These are phyloP conservation scores for Xenopus petersii DNA, from an alignment of 2,797 vertebrate genomes.

Conservation along the genomic window DNA sequence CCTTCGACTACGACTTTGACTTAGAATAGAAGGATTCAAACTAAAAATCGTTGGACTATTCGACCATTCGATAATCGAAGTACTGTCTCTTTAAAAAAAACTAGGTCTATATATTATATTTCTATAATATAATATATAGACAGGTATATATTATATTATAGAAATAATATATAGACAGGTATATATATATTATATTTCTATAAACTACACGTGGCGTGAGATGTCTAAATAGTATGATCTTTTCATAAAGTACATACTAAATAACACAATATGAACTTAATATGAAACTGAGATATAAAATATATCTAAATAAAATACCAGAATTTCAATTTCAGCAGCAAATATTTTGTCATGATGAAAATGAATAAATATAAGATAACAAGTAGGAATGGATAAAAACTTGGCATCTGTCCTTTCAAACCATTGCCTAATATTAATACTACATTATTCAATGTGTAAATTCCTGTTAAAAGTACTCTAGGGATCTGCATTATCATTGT, in stretches of 20 bases:
- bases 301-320: conserved; percentile 32
- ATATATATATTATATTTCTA: too few relatives aligned
- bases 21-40: too few relatives aligned
- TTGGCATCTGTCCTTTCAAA: conserved; percentile 14
- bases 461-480: neutral
- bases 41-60: too few relatives aligned
- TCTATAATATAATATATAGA: too few relatives aligned
- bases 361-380: conserved; percentile 31
- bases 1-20: too few relatives aligned
- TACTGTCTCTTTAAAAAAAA: too few relatives aligned
- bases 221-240: too few relatives aligned
- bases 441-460: conserved; percentile 12
- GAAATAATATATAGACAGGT: too few relatives aligned
- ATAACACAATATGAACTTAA: conserved; percentile 27
- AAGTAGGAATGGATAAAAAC: conserved; percentile 20
- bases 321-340: conserved; percentile 34
- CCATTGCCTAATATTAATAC: conserved; percentile 1
- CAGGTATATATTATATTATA: too few relatives aligned
- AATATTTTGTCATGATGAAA: conserved; percentile 32
- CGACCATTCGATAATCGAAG: too few relatives aligned
- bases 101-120: too few relatives aligned
- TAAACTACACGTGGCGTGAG: too few relatives aligned
- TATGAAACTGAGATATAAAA: conserved; percentile 22
- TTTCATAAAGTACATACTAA: conserved; percentile 25
- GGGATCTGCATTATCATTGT: neutral